phyloP scores from a whole-genome alignment of 2,888 invertebrate genomes.

The Adineta ricciae region DNA sequence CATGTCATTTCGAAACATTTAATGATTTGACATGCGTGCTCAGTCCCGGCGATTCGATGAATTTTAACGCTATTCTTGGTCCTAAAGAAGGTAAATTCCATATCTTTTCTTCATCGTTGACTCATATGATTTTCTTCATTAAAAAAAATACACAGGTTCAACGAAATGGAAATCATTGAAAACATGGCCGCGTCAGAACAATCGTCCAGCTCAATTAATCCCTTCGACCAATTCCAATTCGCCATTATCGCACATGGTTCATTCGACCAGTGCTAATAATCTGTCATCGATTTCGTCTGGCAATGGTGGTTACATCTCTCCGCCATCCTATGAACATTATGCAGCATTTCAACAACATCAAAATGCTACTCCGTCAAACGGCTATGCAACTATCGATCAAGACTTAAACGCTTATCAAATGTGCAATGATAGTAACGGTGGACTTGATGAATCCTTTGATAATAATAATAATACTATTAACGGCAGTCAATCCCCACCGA shows the following conservation, averaged over 20 bases:
- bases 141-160: not conserved
- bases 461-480: conserved; percentile 5
- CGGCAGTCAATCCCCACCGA: conserved; percentile 16
- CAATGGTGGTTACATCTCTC: not conserved
- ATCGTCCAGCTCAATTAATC: not conserved
- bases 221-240: not conserved
- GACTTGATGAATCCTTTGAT: conserved; percentile 18
- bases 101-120: not conserved
- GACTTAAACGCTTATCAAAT: conserved; percentile 14
- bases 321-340: conserved; percentile 12
- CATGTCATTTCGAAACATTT: conserved; percentile 34
- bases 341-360: not conserved
- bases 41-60: conserved; percentile 43
- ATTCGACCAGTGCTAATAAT: conserved; percentile 9
- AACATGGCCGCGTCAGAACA: conserved; percentile 25
- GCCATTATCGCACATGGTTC: not conserved
- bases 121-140: too few species aligned
- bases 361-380: conserved; percentile 11
- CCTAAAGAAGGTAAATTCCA: conserved; percentile 43
- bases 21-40: conserved; percentile 32
- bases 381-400: conserved; percentile 22
- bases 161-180: conserved; percentile 34
- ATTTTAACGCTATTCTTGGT: conserved; percentile 50
- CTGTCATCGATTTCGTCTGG: not conserved
- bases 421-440: conserved; percentile 22